These are phyloP conservation scores for Tanypteryx hageni DNA, from an alignment of 2,888 invertebrate genomes.

Conservation along the genomic window DNA sequence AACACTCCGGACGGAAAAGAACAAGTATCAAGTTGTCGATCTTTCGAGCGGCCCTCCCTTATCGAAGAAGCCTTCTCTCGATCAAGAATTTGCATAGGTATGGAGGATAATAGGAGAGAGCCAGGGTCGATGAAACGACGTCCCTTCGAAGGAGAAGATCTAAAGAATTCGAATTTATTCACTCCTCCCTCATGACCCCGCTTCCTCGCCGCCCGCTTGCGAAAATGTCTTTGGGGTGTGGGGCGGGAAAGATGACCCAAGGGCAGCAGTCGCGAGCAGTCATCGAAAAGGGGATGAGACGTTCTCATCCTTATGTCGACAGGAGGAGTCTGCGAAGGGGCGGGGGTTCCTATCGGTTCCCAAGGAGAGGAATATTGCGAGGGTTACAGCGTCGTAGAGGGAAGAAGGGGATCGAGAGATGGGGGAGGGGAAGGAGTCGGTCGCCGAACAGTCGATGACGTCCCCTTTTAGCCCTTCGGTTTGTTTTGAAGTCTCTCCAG, in stretches of 20 bases:
- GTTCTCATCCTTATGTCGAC: too few species aligned
- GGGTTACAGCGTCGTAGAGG: too few species aligned
- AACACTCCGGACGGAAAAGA: too few species aligned
- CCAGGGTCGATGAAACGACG: not conserved
- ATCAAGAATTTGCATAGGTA: not conserved
- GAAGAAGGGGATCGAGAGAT: not conserved
- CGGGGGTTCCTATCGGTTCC: too few species aligned
- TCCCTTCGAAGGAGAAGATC: not conserved
- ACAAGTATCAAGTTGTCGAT: not conserved
- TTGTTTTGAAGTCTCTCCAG: slow-evolving; percentile 36
- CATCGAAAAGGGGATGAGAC: too few species aligned
- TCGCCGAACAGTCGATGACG: too few species aligned
- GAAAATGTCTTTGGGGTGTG: too few species aligned
- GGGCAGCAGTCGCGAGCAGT: too few species aligned
- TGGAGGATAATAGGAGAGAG: not conserved
- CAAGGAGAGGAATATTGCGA: too few species aligned
- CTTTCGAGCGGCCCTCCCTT: not conserved
- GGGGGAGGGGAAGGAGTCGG: not conserved
- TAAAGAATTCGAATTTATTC: slow-evolving; percentile 37
- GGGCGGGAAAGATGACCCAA: too few species aligned
- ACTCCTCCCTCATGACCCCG: not conserved
- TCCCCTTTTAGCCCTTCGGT: not conserved
- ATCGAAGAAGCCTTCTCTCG: not conserved
- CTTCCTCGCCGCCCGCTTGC: not conserved
- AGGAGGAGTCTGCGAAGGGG: too few species aligned